These are phyloP conservation scores for Dermolepida albohirtum DNA, from an alignment of 2,888 invertebrate species.

Conservation along the genomic window DNA sequence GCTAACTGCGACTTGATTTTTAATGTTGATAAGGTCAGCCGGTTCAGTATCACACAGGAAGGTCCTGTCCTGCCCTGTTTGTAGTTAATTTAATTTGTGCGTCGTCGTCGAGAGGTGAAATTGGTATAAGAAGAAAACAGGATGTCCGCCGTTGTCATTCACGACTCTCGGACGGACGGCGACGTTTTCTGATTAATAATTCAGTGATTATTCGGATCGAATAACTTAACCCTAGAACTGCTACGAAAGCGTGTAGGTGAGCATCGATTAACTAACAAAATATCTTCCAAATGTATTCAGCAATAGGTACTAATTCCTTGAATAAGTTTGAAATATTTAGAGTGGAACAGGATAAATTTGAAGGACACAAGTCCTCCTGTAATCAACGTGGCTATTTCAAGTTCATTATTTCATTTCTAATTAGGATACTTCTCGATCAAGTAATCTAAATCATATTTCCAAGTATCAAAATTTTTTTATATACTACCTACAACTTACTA, in stretches of 20 bases:
- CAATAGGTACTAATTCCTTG: too few species aligned
- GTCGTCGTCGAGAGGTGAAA: slow-evolving; percentile 6
- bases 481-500: too few species aligned
- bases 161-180: not conserved
- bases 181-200: slow-evolving; percentile 29
- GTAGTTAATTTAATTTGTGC: slow-evolving; percentile 35
- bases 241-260: not conserved
- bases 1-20: slow-evolving; percentile 33
- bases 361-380: too few species aligned
- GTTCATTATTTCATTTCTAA: too few species aligned
- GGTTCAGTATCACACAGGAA: slow-evolving; percentile 5
- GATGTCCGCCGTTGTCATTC: not conserved
- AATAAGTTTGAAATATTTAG: too few species aligned
- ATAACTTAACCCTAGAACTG: slow-evolving; percentile 20
- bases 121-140: slow-evolving; percentile 18
- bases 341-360: too few species aligned
- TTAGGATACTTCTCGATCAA: too few species aligned
- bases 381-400: too few species aligned
- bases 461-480: too few species aligned
- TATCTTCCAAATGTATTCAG: too few species aligned
- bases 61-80: slow-evolving; percentile 29
- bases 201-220: slow-evolving; percentile 35
- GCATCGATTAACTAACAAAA: too few species aligned
- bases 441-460: too few species aligned
- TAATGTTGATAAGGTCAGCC: slow-evolving; percentile 29